Percentiles rank a stretch among this genome's conserved stretches.
phyloP scores from a whole-genome alignment of 2,888 invertebrate species.

The Sericinus montela region DNA sequence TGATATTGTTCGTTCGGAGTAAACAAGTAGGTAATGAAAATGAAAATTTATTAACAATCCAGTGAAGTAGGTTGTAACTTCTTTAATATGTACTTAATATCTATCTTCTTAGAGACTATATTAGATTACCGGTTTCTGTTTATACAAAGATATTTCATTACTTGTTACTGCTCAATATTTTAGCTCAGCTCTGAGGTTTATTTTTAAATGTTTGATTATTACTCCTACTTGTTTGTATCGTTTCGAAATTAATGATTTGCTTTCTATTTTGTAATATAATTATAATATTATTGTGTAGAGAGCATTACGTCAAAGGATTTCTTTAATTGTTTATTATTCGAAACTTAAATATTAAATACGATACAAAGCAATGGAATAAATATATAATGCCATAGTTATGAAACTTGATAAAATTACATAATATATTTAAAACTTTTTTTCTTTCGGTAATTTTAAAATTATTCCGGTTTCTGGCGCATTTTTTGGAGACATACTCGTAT shows the following conservation, averaged over 20 bases:
- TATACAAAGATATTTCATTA: constrained; percentile 8
- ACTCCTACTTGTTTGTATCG: not conserved
- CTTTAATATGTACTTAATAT: not conserved
- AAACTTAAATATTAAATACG: no score
- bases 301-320: not conserved
- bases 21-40: constrained; percentile 19
- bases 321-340: no score
- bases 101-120: not conserved
- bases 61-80: not conserved
- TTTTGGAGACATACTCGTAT: no score
- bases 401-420: no score
- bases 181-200: constrained; percentile 12
- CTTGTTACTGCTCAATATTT: constrained; percentile 7
- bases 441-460: no score
- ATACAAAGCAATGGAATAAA: no score
- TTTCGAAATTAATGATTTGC: constrained; percentile 8
- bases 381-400: no score
- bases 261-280: no score
- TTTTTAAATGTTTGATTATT: constrained; percentile 18
- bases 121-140: not conserved
- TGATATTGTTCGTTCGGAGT: constrained; percentile 10
- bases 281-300: no score
- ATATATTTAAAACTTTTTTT: no score
- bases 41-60: constrained; percentile 14
- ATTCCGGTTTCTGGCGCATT: no score